Evolutionary conservation across 2,888 invertebrate species (phyloP), one percentile per base, ranked within the genome.

Genomic region (Trissoscelio sp.): DNA sequence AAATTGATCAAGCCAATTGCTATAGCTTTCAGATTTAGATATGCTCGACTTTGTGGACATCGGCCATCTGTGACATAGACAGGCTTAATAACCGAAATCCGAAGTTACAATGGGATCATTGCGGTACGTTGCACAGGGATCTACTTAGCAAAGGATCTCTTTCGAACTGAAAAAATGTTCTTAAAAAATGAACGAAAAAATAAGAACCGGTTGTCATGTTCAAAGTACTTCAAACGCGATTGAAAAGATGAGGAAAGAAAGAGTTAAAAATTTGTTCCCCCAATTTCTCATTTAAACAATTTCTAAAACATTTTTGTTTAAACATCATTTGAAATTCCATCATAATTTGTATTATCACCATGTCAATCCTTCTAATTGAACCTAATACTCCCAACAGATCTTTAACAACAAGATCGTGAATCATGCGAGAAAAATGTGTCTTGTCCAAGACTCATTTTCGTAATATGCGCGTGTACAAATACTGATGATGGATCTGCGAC

Each of bases 51-150:
- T 64, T 22, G 42, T 69, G 55, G 69, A 72, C 57, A 74, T 75
- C 39, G 20, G 62, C 57, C 48, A 34, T 62, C 53, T 60, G 60
- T 53, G 64, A 75, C 77, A 62, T 20, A 34, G 70, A 58, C 74
- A 73, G 72, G 74, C 67, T 72, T 83, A 82, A 85, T 81, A 83
- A 86, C 80, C 83, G 80, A 80, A 83, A 82, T 83, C 58, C 79
- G 55, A 74, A 62, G 74, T 70, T 83, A 87, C 84, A 86, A 87
- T 86, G 79, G 87, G 87, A 87, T 88, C 87, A 87, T 85, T 85
- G 84, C 85, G 86, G 84, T 85, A 85, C 84, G 84, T 62, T 84
- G 87, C 88, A 84, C 88, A 87, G 85, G 82, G 86, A 88, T 88
- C 87, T 88, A 84, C 88, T 88, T 88, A 86, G 79, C 83, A 79